Evolutionary conservation across 2,797 vertebrate species (phyloP), one percentile per base, ranked within the genome.

Genomic region (Danio jaintianensis): DNA sequence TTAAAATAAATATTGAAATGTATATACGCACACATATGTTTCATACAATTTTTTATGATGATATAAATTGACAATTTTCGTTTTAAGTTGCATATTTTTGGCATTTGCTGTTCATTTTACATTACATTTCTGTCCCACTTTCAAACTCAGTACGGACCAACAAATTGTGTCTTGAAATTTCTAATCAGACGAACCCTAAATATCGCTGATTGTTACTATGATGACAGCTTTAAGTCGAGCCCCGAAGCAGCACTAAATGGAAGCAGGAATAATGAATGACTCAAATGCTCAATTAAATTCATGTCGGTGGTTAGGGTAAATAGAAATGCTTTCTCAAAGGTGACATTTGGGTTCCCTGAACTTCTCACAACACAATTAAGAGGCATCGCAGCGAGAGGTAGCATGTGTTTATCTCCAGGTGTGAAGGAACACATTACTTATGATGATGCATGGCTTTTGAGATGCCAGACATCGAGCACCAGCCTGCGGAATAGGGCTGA

Each of bases 371-470:
- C 77, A 85, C 82, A 85, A 86, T 85, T 85, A 87, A 77, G 83
- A 84, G 82, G 80, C 82, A 53, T 73, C 59, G 20, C 82, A 70
- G 84, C 45, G 45, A 82, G 82, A 77, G 82, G 71, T 78, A 87
- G 86, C 84, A 85, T 85, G 86, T 87, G 86, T 87, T 87, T 87
- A 87, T 87, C 86, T 85, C 82, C 82, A 81, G 89, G 89, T 88
- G 88, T 86, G 83, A 87, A 88, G 88, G 88, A 83, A 89, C 88
- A 64, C 86, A 85, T 90, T 88, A 82, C 89, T 89, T 71, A 84
- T 82, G 83, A 53, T 92, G 92, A 93, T 91, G 92, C 92, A 93
- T 89, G 91, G 91, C 90, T 94, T 91, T 88, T 89, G 90, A 91
- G 90, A 86, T 85, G 85, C 92, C 85, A 92, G 92, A 92, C 91